phyloP scores from a whole-genome alignment of 2,888 invertebrate genomes.

The Rhabditoides inermis region DNA sequence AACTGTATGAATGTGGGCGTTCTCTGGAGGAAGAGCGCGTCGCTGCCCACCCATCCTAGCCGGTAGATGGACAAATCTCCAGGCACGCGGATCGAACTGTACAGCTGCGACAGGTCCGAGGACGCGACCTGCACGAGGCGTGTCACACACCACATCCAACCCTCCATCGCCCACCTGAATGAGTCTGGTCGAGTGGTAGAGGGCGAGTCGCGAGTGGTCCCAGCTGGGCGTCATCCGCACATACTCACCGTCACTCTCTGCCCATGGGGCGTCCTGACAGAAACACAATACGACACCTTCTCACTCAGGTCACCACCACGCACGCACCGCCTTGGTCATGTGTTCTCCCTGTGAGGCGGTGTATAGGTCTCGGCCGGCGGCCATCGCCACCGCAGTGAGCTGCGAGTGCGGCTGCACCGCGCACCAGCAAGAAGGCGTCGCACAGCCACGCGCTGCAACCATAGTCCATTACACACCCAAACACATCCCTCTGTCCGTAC shows the following conservation, averaged over 20 bases:
- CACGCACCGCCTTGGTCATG: slow-evolving; percentile 9
- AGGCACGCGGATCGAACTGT: slow-evolving; percentile 5
- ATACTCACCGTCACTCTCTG: slow-evolving; percentile 10
- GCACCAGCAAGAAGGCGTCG: slow-evolving; percentile 23
- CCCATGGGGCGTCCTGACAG: slow-evolving; percentile 13
- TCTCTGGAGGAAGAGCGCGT: slow-evolving; percentile 6
- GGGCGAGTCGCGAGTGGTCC: background rate
- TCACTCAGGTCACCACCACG: background rate
- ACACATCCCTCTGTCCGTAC: no score
- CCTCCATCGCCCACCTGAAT: background rate
- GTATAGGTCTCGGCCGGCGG: slow-evolving; percentile 20
- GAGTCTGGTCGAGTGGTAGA: background rate
- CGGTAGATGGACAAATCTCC: slow-evolving; percentile 9
- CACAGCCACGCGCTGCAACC: no score
- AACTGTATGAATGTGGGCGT: background rate
- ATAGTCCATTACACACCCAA: no score
- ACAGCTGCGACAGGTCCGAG: slow-evolving; percentile 14
- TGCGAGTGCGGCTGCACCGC: slow-evolving; percentile 16
- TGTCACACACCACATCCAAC: slow-evolving; percentile 8
- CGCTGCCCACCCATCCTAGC: slow-evolving; percentile 17
- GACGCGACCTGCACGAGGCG: slow-evolving; percentile 19
- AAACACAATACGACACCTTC: slow-evolving; percentile 1
- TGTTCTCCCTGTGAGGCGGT: slow-evolving; percentile 27
- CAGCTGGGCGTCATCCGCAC: slow-evolving; percentile 1
- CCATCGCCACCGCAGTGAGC: slow-evolving; percentile 22